A percentile compares a stretch with the other conserved stretches of the same genome.
phyloP scores from a whole-genome alignment of 2,888 invertebrate genomes.

The Hylaea fasciaria region DNA sequence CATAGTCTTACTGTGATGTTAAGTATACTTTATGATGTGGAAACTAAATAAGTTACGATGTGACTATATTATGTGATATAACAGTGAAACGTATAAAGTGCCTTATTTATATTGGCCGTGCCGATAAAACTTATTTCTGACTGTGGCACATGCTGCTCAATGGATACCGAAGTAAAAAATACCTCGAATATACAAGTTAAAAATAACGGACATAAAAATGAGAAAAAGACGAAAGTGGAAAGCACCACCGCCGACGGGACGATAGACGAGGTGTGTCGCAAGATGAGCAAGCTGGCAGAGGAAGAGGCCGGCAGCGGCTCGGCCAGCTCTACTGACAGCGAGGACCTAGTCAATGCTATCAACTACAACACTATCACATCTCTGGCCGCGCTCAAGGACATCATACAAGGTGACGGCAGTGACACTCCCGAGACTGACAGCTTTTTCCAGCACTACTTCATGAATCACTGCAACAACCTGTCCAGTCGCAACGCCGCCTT shows the following conservation, averaged over 20 bases:
- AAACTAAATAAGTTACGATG: constrained; percentile 61
- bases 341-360: constrained; percentile 87
- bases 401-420: constrained; percentile 85
- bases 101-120: constrained; percentile 52
- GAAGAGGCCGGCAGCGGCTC: constrained; percentile 58
- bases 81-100: constrained; percentile 53
- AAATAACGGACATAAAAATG: constrained; percentile 70
- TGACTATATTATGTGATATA: constrained; percentile 70
- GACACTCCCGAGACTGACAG: constrained; percentile 85
- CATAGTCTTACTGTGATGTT: constrained; percentile 57
- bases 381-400: constrained; percentile 88
- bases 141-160: constrained; percentile 68
- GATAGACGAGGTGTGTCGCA: constrained; percentile 54
- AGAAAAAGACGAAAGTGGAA: constrained; percentile 73
- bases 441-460: constrained; percentile 89
- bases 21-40: constrained; percentile 55
- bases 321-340: constrained; percentile 85
- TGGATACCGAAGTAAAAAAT: constrained; percentile 71
- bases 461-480: constrained; percentile 89
- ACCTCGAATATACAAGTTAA: constrained; percentile 60
- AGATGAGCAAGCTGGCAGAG: constrained; percentile 54
- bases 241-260: constrained; percentile 47
- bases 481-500: constrained; percentile 84
- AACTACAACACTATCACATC: constrained; percentile 90
- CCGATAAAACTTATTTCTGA: constrained; percentile 52